phyloP scores from a whole-genome alignment of 1,140 invertebrate species.

The Drosophila simulans region DNA sequence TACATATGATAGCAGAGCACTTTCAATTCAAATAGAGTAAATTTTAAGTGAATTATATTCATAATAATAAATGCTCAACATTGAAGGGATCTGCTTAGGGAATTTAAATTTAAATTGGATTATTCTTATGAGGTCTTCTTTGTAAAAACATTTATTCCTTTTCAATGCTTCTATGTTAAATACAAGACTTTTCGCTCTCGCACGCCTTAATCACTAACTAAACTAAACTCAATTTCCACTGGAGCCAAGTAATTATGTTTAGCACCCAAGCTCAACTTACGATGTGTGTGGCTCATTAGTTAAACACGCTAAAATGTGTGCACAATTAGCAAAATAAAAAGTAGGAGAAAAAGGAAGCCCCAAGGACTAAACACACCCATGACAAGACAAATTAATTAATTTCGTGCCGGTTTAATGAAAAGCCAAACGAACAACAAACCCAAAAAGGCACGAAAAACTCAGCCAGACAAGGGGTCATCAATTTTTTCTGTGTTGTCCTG shows the following conservation, averaged over 20 bases:
- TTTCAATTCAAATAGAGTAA: neutral
- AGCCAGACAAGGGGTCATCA: constrained; percentile 37
- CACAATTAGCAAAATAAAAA: constrained; percentile 48
- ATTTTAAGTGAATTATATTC: neutral
- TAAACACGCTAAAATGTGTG: constrained; percentile 57
- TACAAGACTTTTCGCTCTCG: too few species aligned
- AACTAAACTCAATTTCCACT: neutral
- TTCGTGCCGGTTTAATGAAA: constrained; percentile 70
- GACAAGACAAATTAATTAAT: constrained; percentile 64
- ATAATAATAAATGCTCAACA: too few species aligned
- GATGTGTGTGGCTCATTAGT: constrained; percentile 45
- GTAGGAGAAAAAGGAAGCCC: constrained; percentile 8
- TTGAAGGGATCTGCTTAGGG: too few species aligned
- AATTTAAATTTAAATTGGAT: too few species aligned
- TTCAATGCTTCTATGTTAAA: too few species aligned
- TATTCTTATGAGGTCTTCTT: too few species aligned
- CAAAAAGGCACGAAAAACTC: constrained; percentile 18
- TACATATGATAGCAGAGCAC: neutral
- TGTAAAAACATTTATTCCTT: too few species aligned
- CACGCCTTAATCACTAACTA: constrained; percentile 10
- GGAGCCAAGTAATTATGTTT: constrained; percentile 22
- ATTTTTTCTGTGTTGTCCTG: constrained; percentile 46
- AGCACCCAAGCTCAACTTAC: constrained; percentile 15
- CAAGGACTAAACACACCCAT: constrained; percentile 29
- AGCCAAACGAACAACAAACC: constrained; percentile 61